Evolutionary conservation across 2,888 invertebrate genomes (phyloP), one percentile per base, ranked within the genome.

Genomic region (Neoitamus cyanurus): DNA sequence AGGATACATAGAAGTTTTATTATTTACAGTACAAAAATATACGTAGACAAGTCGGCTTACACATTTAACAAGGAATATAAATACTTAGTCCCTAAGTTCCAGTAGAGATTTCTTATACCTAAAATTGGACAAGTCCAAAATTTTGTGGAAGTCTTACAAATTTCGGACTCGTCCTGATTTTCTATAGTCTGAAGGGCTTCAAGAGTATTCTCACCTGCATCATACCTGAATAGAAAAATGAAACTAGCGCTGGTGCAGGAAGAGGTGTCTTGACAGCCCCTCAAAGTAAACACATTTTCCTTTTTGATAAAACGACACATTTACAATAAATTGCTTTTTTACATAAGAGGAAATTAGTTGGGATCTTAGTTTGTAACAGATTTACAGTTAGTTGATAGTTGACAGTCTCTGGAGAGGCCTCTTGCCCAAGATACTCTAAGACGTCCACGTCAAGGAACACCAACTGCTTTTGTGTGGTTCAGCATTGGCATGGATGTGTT

Each of bases 391-490:
- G 37, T n/a, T 83, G 85, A 83, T 70, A 48, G 72, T 42, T 86
- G 83, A 86, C 84, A 86, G 85, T 86, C 85, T 86, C 84, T 84
- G 1, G 85, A 84, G 72, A 85, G 84, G 84, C 84, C 72, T 46
- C 80, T 48, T 11, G 86, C 86, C 87, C 87, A 87, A 2, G 87
- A 87, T 42, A 87, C 87, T 34, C 86, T 86, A 13, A 87, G 82
- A 78, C 84, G 86, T 85, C 86, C 86, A 11, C 87, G 87, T 87
- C 87, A 87, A 85, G 87, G 84, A 82, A 84, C 48, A 28, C 84
- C 31, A 30, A 85, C 83, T 25, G 37, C 80, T 84, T 86, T 87
- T 48, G 84, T 83, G 3, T 84, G 84, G 75, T 85, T 85, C 15
- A 85, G 36, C 72, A 86, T 84, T 72, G 84, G 84, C 37, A 70